phyloP scores from a whole-genome alignment of 1,140 invertebrate genomes.

The Drosophila orena region DNA sequence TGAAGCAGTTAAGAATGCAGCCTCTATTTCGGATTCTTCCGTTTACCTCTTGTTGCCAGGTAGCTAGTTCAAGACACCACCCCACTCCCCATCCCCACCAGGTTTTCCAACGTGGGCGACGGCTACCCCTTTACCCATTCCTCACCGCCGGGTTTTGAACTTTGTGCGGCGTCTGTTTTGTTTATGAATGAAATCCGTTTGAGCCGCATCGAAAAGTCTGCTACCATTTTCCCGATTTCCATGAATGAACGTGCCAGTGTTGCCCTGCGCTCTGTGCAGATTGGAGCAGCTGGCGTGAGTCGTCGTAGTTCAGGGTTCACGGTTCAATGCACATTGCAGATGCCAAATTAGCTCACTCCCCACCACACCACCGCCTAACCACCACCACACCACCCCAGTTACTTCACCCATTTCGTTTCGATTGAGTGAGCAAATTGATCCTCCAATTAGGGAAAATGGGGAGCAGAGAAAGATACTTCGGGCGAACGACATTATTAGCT shows the following conservation, averaged over 20 bases:
- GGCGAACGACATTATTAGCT: conserved; percentile 14
- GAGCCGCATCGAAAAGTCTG: conserved; percentile 5
- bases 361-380: no score
- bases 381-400: conserved; percentile 11
- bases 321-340: conserved; percentile 44
- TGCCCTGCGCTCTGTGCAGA: background rate
- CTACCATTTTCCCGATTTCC: conserved; percentile 27
- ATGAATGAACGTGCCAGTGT: conserved; percentile 31
- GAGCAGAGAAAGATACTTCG: background rate
- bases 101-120: conserved; percentile 28
- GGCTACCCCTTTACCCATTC: background rate
- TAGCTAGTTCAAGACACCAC: conserved; percentile 17
- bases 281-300: conserved; percentile 14
- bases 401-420: conserved; percentile 24
- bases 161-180: conserved; percentile 53
- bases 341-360: conserved; percentile 20
- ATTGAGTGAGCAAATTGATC: conserved; percentile 55
- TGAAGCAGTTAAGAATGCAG: conserved; percentile 69
- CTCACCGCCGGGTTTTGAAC: conserved; percentile 41
- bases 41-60: conserved; percentile 36
- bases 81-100: background rate
- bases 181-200: conserved; percentile 62
- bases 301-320: conserved; percentile 5
- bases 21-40: conserved; percentile 16
- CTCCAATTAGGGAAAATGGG: conserved; percentile 41